Percentiles rank a stretch among this genome's conserved stretches.
These are phyloP conservation scores for Standfussiana lucernea DNA, from an alignment of 2,888 invertebrate species.

Conservation along the genomic window DNA sequence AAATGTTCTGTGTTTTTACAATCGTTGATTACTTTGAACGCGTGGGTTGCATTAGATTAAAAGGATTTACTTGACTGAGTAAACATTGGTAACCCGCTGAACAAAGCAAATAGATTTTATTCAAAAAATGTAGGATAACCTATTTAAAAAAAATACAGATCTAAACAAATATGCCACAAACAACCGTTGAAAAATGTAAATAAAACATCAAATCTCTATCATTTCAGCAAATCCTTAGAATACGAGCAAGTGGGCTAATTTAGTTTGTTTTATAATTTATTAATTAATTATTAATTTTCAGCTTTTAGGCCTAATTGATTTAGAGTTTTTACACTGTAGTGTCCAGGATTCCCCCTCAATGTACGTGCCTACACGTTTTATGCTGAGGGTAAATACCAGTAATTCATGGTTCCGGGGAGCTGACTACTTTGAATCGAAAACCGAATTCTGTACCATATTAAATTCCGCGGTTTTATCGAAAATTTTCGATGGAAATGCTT, in stretches of 20 bases:
- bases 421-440: constrained; percentile 12
- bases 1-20: not conserved
- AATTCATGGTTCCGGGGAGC: not conserved
- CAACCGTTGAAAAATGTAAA: not conserved
- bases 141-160: not conserved
- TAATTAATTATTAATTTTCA: not conserved
- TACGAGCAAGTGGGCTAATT: not conserved
- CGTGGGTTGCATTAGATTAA: not conserved
- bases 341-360: not conserved
- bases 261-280: not conserved
- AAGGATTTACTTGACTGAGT: not conserved
- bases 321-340: not conserved
- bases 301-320: not conserved
- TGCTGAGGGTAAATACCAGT: not conserved
- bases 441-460: constrained; percentile 11
- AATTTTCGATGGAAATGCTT: constrained; percentile 2
- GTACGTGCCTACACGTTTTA: not conserved
- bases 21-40: not conserved
- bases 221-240: not conserved
- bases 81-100: not conserved
- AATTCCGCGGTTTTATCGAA: constrained; percentile 11
- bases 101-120: not conserved
- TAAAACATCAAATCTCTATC: not conserved
- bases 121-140: not conserved
- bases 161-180: not conserved